Evolutionary conservation across 2,888 invertebrate genomes (phyloP).

Genomic region (Apamea crenata): DNA sequence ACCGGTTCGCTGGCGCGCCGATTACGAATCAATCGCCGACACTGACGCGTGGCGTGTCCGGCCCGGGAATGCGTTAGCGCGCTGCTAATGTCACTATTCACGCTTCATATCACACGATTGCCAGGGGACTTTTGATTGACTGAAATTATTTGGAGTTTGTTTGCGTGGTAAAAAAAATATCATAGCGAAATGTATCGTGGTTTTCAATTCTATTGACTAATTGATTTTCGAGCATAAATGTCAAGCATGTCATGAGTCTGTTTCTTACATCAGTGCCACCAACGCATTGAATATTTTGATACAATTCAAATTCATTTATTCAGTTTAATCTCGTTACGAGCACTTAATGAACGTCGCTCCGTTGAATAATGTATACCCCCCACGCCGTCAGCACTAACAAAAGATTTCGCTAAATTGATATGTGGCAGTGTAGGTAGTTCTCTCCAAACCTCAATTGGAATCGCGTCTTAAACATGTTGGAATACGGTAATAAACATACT

Average conservation of each 20-base stretch:
- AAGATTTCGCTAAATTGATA: slow-evolving; percentile 58
- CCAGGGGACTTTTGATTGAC: slow-evolving; percentile 3
- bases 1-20: slow-evolving; percentile 23
- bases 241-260: slow-evolving; percentile 2
- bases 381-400: slow-evolving; percentile 46
- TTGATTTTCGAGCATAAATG: background rate
- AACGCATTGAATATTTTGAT: slow-evolving; percentile 61
- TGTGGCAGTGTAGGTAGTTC: slow-evolving; percentile 40
- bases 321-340: slow-evolving; percentile 69
- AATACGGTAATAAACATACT: slow-evolving; percentile 16
- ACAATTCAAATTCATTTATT: slow-evolving; percentile 71
- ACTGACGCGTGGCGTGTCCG: slow-evolving; percentile 27
- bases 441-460: slow-evolving; percentile 22
- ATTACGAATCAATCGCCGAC: slow-evolving; percentile 46
- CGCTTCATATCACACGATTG: slow-evolving; percentile 31
- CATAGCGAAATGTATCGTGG: background rate
- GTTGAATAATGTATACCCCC: slow-evolving; percentile 67
- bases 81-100: slow-evolving; percentile 48
- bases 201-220: background rate
- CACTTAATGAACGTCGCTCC: slow-evolving; percentile 70
- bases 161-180: background rate
- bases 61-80: slow-evolving; percentile 36
- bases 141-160: background rate
- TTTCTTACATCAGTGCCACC: slow-evolving; percentile 3
- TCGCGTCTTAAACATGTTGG: slow-evolving; percentile 25